Percentiles rank a stretch among this genome's conserved stretches.
Conservation (phyloP, 2,888 invertebrate genomes). For the Eucriotettix oculatus region DNA sequence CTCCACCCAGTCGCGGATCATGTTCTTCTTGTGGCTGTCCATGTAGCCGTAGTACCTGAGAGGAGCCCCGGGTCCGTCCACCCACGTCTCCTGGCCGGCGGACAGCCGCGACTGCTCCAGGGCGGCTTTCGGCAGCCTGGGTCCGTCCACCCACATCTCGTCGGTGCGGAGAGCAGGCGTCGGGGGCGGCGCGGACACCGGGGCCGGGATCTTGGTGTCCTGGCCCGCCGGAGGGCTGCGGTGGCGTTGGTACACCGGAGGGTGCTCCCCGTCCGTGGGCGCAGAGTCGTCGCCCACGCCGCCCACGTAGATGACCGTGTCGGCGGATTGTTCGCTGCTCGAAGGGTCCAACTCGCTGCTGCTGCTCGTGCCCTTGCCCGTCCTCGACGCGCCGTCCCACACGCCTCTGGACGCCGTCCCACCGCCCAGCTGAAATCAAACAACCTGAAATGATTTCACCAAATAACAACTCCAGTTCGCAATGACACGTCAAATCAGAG, state of each 20-base stretch:
- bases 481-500: too few relatives aligned
- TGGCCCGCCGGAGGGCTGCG: conserved; percentile 40
- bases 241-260: conserved; percentile 50
- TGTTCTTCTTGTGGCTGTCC: conserved; percentile 83
- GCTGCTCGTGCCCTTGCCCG: conserved; percentile 34
- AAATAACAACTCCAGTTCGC: too few relatives aligned
- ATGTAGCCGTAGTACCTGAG: conserved; percentile 55
- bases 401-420: conserved; percentile 20
- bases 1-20: conserved; percentile 88
- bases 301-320: conserved; percentile 92
- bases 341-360: conserved; percentile 88
- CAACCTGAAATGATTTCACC: conserved; percentile 17
- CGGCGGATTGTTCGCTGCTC: conserved; percentile 91
- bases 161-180: conserved; percentile 26
- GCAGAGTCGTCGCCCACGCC: conserved; percentile 58
- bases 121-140: conserved; percentile 69
- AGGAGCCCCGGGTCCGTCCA: conserved; percentile 58
- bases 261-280: conserved; percentile 83
- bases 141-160: conserved; percentile 95
- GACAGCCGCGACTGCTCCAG: conserved; percentile 63
- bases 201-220: too few relatives aligned
- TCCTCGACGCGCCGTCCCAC: too few relatives aligned
- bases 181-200: too few relatives aligned
- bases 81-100: conserved; percentile 83
- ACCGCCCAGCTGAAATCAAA: conserved; percentile 24